Evolutionary conservation across 2,797 vertebrate species (phyloP).

Genomic region (Alca torda): DNA sequence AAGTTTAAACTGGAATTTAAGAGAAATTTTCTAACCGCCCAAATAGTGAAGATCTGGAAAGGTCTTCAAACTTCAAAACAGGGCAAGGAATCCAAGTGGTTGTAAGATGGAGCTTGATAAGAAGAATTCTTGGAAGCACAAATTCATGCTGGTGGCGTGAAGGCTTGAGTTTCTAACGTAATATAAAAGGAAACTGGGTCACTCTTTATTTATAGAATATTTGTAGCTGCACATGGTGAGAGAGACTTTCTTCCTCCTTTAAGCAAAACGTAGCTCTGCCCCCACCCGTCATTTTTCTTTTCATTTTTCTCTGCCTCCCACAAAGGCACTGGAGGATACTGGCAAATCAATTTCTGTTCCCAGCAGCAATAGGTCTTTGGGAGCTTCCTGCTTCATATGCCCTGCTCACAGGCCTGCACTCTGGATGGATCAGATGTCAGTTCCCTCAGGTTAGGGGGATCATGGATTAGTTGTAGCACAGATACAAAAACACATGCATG

Average conservation of each 20-base stretch:
- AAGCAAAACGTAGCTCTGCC: not conserved
- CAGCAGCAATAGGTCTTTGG: not conserved
- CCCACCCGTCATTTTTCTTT: not conserved
- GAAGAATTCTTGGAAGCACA: not conserved
- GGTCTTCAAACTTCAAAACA: conserved; percentile 16
- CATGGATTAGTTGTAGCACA: not conserved
- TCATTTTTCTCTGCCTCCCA: not conserved
- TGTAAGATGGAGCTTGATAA: not conserved
- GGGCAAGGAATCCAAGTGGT: not conserved
- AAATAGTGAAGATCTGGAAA: not conserved
- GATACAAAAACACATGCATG: fast-evolving
- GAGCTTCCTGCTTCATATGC: not conserved
- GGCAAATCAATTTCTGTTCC: not conserved
- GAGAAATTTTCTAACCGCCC: not conserved
- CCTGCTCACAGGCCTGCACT: not conserved
- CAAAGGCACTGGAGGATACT: not conserved
- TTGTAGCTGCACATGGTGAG: not conserved
- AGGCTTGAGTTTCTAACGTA: not conserved
- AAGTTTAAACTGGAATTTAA: not conserved
- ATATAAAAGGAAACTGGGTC: not conserved
- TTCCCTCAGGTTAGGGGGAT: not conserved
- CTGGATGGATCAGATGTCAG: not conserved
- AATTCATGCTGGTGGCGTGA: not conserved
- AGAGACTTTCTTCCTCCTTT: not conserved
- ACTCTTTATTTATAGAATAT: not conserved